Evolutionary conservation across 2,888 invertebrate genomes (phyloP), one percentile per base, ranked within the genome.

Genomic region (Sipha maydis): DNA sequence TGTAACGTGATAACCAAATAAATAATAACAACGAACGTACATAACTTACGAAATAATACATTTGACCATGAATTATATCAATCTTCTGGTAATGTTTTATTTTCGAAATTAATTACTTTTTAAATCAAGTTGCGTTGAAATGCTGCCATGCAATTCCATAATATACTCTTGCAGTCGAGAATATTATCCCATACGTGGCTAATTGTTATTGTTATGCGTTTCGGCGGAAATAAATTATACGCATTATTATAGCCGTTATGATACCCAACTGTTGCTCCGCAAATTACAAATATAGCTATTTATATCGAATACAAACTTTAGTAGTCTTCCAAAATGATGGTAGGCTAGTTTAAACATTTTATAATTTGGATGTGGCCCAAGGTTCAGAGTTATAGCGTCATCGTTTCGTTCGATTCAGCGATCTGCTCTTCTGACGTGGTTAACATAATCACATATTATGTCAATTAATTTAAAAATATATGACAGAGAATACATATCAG

Each of bases 281-380:
- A 31, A 5, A 73, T 41, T 56, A 76, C 19, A 84, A 75, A 54
- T 75, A 48, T 75, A 38, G n/a, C 61, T 17, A 56, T 54, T 84
- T 56, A 11, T 61, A 61, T 38, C 61, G 61, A 76, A 61, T 48
- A 69, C 0, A 48, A 41, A 69, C 3, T 1, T 21, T 25, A 4
- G 61, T 61, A 41, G 17, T 31, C 19, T 25, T 71, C 28, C 14
- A 48, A 31, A 71, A 71, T 48, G 7, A 28, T 19, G 34, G 19
- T 28, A 41, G 41, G 4, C 9, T 11, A 38, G 31, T 14, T 71
- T 83, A 83, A 75, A 56, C 56, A 28, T 85, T 76, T 85, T 61
- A 77, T 85, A 85, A 61, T 77, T 85, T 85, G 84, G 84, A 85
- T 76, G 7, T 25, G 34, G 19, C 56, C 84, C 84, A 85, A 76